Percentiles rank a stretch among this genome's conserved stretches.
Conservation (phyloP, 2,113 vertebrate species). For the Motacilla tschutschensis region DNA sequence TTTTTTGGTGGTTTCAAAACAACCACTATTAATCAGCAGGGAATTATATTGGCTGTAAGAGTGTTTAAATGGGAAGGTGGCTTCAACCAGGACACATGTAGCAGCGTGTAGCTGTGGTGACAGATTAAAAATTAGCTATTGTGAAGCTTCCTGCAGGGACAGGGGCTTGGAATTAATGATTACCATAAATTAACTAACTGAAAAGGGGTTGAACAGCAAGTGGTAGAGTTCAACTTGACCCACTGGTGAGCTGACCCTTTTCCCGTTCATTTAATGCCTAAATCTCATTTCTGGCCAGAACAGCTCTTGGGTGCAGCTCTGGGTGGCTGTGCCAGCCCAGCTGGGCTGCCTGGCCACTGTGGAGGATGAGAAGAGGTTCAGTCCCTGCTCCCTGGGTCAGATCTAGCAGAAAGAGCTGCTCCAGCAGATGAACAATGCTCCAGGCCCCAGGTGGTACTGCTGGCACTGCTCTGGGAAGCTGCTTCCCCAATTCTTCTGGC, state of each 20-base stretch:
- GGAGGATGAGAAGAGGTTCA: background rate
- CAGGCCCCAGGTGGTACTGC: rapidly evolving
- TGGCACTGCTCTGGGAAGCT: rapidly evolving
- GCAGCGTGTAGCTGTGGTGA: background rate
- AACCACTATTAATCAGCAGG: background rate
- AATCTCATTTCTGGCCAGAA: background rate
- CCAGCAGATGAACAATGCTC: background rate
- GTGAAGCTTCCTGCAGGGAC: background rate
- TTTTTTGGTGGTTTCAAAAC: background rate
- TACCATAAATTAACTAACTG: conserved; percentile 11
- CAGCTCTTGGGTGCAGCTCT: rapidly evolving
- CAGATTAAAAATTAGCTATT: conserved; percentile 47
- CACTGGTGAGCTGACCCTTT: conserved; percentile 11
- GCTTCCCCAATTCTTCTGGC: background rate
- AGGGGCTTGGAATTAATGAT: conserved; percentile 36
- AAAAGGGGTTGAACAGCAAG: background rate
- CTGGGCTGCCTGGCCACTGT: background rate
- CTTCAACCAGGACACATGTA: background rate
- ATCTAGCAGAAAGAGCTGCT: background rate
- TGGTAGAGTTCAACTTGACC: conserved; percentile 39
- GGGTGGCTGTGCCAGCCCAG: background rate
- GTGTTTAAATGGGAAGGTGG: background rate
- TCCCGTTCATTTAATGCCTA: background rate
- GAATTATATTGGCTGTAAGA: background rate
- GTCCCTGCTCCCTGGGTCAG: background rate